Percentiles rank a stretch among this genome's conserved stretches.
These are phyloP conservation scores for Hassar affinis DNA, from an alignment of 2,113 vertebrate genomes.

Conservation along the genomic window DNA sequence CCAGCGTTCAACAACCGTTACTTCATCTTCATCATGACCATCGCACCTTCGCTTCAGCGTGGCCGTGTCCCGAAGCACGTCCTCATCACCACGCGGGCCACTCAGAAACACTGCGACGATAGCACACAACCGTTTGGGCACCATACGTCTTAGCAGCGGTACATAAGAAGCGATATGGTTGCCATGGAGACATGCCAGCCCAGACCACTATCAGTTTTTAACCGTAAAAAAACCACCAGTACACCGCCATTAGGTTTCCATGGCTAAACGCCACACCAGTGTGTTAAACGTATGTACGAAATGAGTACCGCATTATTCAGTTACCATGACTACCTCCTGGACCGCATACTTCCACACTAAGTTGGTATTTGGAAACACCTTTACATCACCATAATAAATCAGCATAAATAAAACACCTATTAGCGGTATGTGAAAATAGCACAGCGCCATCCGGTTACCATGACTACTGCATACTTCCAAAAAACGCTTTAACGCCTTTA, in stretches of 20 bases:
- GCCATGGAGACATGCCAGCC: background rate
- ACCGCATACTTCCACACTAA: background rate
- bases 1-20: too few species aligned
- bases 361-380: background rate
- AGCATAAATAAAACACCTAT: background rate
- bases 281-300: too few species aligned
- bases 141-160: background rate
- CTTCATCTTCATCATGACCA: too few species aligned
- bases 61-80: too few species aligned
- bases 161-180: background rate
- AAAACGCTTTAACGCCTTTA: too few species aligned
- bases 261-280: background rate
- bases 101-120: too few species aligned
- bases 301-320: background rate
- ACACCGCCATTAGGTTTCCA: background rate
- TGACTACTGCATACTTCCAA: background rate
- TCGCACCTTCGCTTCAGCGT: too few species aligned
- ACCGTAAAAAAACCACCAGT: background rate
- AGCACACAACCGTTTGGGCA: background rate
- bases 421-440: background rate
- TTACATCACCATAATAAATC: background rate
- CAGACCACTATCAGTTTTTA: background rate
- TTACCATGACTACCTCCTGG: background rate
- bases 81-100: too few species aligned
- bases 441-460: background rate